Percentiles rank a stretch among this genome's conserved stretches.
Conservation (phyloP, 2,888 invertebrate species). For the Microplitis manilae region DNA sequence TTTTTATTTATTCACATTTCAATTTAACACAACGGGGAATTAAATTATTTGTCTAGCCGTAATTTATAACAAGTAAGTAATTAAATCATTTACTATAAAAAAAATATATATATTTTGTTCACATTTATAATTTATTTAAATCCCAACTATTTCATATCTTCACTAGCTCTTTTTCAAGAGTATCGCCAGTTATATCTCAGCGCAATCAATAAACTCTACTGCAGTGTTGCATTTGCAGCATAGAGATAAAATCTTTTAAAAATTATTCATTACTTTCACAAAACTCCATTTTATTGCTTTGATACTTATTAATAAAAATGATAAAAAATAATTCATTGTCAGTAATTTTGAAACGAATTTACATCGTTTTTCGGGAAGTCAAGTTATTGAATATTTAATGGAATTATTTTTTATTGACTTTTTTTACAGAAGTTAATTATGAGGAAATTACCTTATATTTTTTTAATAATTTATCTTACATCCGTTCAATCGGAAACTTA, state of each 20-base stretch:
- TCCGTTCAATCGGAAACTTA: slow-evolving; percentile 11
- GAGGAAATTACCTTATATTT: slow-evolving; percentile 1
- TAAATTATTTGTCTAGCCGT: neutral
- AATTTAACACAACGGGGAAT: neutral
- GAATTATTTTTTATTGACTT: neutral
- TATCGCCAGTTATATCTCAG: neutral
- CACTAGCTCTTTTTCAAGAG: neutral
- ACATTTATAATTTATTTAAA: too few relatives aligned
- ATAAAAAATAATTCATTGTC: too few relatives aligned
- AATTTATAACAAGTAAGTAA: neutral
- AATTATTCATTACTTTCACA: too few relatives aligned
- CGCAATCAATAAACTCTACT: neutral
- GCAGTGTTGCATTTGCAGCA: neutral
- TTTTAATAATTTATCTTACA: slow-evolving; percentile 22
- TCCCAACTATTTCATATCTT: too few relatives aligned
- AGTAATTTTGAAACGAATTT: too few relatives aligned
- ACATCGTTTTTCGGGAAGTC: too few relatives aligned
- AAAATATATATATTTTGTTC: neutral
- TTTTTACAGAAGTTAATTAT: slow-evolving; percentile 4
- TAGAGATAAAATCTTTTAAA: neutral
- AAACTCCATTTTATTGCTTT: too few relatives aligned
- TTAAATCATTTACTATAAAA: neutral
- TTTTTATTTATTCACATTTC: neutral
- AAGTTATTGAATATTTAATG: too few relatives aligned
- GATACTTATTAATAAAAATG: too few relatives aligned